These are phyloP conservation scores for Sphenodon punctatus DNA, from an alignment of 2,797 vertebrate species.

Conservation along the genomic window DNA sequence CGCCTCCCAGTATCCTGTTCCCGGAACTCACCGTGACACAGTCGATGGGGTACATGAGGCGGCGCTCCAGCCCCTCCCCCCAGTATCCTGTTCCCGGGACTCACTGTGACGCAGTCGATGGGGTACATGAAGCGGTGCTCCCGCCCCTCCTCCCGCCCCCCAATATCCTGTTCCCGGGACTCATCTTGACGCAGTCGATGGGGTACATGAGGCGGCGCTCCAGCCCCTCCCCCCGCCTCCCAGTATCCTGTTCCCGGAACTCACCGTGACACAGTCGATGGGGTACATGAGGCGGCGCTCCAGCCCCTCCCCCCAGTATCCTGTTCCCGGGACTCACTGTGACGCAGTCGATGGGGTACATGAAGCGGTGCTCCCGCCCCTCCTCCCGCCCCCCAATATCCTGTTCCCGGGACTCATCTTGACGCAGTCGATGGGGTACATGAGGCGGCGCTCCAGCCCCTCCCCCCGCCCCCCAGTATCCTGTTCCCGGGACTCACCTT, in stretches of 20 bases:
- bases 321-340: slow-evolving; percentile 91
- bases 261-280: slow-evolving; percentile 98
- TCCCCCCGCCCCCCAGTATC: slow-evolving; percentile 86
- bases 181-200: slow-evolving; percentile 98
- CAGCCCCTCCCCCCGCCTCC: not conserved
- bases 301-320: slow-evolving; percentile 93
- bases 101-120: slow-evolving; percentile 98
- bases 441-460: slow-evolving; percentile 95
- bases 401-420: slow-evolving; percentile 85
- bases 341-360: slow-evolving; percentile 97
- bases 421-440: slow-evolving; percentile 97
- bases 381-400: not conserved
- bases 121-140: slow-evolving; percentile 98
- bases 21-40: slow-evolving; percentile 92
- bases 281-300: slow-evolving; percentile 98
- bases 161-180: slow-evolving; percentile 6
- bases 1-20: not conserved
- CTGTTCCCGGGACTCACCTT: too few relatives aligned
- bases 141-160: slow-evolving; percentile 13
- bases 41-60: slow-evolving; percentile 96
- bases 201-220: slow-evolving; percentile 96
- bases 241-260: slow-evolving; percentile 7
- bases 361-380: slow-evolving; percentile 89
- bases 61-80: slow-evolving; percentile 95
- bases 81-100: slow-evolving; percentile 25